A percentile compares a stretch with the other conserved stretches of the same genome.
Conservation (phyloP, 1,140 invertebrate genomes). For the Paralvinella palmiformis region DNA sequence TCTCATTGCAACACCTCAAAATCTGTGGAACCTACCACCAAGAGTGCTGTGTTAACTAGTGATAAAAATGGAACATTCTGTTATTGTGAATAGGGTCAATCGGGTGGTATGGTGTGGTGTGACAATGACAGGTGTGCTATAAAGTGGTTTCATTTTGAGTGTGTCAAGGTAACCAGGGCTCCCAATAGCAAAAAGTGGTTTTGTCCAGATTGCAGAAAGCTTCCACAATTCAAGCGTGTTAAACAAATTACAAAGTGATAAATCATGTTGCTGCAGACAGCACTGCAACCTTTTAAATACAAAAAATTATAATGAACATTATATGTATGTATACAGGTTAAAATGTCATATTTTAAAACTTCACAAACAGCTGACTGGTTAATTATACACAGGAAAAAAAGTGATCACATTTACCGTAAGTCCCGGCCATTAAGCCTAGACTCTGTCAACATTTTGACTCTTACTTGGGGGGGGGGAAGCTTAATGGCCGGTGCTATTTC, state of each 20-base stretch:
- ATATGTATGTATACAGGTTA: too few relatives aligned
- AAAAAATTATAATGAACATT: too few relatives aligned
- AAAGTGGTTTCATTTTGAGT: conserved; percentile 3
- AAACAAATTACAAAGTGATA: neutral
- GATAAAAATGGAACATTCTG: neutral
- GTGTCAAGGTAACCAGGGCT: conserved; percentile 1
- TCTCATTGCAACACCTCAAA: too few relatives aligned
- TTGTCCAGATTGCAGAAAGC: conserved; percentile 1
- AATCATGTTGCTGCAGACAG: neutral
- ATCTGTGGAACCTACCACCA: neutral
- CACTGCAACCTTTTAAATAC: neutral
- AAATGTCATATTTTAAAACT: too few relatives aligned
- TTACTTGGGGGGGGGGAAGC: too few relatives aligned
- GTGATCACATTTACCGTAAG: too few relatives aligned
- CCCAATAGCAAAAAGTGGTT: neutral
- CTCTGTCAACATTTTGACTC: too few relatives aligned
- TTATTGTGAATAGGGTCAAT: conserved; percentile 1
- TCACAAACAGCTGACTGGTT: too few relatives aligned
- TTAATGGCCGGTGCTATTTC: too few relatives aligned
- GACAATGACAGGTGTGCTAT: conserved; percentile 4
- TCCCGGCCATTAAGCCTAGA: too few relatives aligned
- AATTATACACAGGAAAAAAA: too few relatives aligned
- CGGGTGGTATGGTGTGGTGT: neutral
- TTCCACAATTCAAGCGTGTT: neutral
- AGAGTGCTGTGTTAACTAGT: neutral